Evolutionary conservation across 2,113 vertebrate genomes (phyloP), one percentile per base, ranked within the genome.

Genomic region (Trematomus loennbergii): DNA sequence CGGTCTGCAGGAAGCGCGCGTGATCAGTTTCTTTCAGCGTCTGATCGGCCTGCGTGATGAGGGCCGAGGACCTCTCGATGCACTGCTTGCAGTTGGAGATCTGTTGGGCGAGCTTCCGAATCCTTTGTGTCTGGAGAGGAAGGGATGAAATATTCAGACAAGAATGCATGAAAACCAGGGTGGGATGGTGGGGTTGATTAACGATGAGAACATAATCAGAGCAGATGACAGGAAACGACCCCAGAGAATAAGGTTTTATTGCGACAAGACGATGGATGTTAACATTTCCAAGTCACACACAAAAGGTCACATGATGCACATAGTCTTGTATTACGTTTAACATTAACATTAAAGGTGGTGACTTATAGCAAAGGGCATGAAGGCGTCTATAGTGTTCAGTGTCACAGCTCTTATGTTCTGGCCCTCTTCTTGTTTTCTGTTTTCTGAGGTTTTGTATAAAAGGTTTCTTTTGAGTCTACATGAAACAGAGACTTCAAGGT

Each of bases 71-170:
- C 78, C 97, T 95, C 87, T 99, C 98, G 15, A 99, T 97, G 92
- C 97, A 99, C 92, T 99, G 97, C 40, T 99, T 98, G 92, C 98
- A 99, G 94, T 97, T 99, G 0, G 97, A 95, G 72, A 99, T 97
- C 93, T 99, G 98, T 82, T 99, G 98, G 59, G 98, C 97, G 73
- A 99, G 94, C 91, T 98, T 99, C 49, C 98, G 96, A 84, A 99
- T 77, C 80, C 98, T 94, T 65, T 98, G 97, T 68, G 97, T 93
- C 98, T 99, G 49, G 6, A 89, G 49, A 76, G 70, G 84, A 81
- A 20, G 81, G 20, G 40, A 71, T 68, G 0, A 5, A 50, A 53
- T 29, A 1, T 49, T 70, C 16, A 55, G 25, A 18, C 2, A 49
- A 62, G 16, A 29, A n/a, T 8, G 33, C 18, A 0, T 18, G 25